A percentile compares a stretch with the other conserved stretches of the same genome.
Evolutionary conservation across 2,888 invertebrate genomes (phyloP).

Genomic region (Cephus pulcher): DNA sequence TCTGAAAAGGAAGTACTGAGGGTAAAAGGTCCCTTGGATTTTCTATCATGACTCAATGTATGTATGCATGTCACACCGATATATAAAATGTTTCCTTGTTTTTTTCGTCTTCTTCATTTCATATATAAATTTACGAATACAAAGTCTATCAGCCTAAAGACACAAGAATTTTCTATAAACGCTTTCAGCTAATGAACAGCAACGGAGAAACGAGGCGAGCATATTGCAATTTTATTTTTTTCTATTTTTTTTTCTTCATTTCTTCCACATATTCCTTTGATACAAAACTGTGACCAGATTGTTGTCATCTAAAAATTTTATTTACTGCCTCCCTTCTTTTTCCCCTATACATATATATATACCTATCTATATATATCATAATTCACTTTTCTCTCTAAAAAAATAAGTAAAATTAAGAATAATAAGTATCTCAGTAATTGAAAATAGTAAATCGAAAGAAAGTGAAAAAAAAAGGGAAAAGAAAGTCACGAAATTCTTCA

Average conservation of each 20-base stretch:
- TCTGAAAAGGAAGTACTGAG: background rate
- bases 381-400: constrained; percentile 1
- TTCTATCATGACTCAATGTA: background rate
- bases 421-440: constrained; percentile 14
- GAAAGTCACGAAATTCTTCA: background rate
- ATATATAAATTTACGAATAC: constrained; percentile 21
- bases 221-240: constrained; percentile 5
- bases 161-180: background rate
- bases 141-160: constrained; percentile 16
- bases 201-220: background rate
- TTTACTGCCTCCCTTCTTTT: background rate
- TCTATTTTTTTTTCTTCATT: constrained; percentile 1
- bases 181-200: background rate
- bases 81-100: constrained; percentile 17
- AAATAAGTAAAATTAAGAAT: constrained; percentile 15
- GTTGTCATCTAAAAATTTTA: constrained; percentile 16
- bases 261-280: background rate
- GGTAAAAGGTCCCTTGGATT: background rate
- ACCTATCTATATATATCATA: background rate
- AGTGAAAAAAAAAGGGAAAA: too few species aligned
- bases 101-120: background rate
- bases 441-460: background rate
- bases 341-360: constrained; percentile 2
- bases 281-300: constrained; percentile 21
- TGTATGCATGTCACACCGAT: constrained; percentile 12